phyloP scores from a whole-genome alignment of 2,113 vertebrate species.

The Syngnathus typhle region DNA sequence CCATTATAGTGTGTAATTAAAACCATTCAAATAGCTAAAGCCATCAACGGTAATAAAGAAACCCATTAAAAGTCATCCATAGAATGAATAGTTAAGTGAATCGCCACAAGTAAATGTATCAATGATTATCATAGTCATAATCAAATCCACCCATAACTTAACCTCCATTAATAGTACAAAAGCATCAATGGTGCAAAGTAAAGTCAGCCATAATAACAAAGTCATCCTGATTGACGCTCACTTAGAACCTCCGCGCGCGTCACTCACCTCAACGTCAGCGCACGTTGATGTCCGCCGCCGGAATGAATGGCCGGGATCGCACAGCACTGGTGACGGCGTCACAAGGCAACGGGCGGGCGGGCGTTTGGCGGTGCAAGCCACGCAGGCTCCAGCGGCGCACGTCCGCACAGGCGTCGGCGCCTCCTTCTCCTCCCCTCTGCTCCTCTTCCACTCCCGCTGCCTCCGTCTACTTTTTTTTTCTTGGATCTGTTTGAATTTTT shows the following conservation, averaged over 20 bases:
- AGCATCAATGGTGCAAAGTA: neutral
- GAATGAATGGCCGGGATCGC: neutral
- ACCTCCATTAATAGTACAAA: neutral
- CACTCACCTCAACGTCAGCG: neutral
- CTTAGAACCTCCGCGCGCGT: neutral
- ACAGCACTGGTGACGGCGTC: neutral
- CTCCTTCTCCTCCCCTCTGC: neutral
- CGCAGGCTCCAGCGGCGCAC: neutral
- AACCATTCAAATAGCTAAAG: neutral
- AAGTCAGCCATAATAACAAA: neutral
- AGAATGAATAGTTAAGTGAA: neutral
- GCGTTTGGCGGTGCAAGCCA: neutral
- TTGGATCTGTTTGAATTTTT: neutral
- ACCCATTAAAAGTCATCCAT: neutral
- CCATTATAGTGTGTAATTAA: neutral
- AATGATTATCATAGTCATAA: neutral
- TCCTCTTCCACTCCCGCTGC: neutral
- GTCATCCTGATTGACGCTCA: neutral
- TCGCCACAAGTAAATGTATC: neutral
- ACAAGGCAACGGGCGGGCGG: neutral
- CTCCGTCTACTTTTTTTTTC: neutral
- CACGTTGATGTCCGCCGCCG: neutral
- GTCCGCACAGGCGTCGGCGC: conserved; percentile 1
- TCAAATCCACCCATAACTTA: neutral
- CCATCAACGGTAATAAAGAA: neutral